These are phyloP conservation scores for Euwallacea fornicatus DNA, from an alignment of 1,140 invertebrate genomes.

Conservation along the genomic window DNA sequence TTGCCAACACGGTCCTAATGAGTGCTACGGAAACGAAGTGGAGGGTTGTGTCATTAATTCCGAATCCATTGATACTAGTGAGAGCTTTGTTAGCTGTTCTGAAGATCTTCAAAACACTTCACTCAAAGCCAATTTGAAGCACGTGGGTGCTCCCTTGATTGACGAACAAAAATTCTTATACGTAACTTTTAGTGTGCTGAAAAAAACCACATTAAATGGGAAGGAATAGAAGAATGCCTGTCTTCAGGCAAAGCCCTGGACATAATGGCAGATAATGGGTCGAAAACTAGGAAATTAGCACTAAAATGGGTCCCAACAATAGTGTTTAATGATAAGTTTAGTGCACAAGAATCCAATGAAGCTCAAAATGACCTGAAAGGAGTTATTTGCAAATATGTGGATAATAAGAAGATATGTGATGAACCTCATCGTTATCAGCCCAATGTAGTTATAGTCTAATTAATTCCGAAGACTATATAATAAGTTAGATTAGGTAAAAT, in stretches of 20 bases:
- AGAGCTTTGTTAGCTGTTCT: constrained; percentile 57
- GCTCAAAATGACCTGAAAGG: constrained; percentile 12
- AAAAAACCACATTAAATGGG: constrained; percentile 46
- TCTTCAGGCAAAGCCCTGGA: constrained; percentile 52
- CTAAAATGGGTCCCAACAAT: constrained; percentile 28
- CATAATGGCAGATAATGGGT: constrained; percentile 59
- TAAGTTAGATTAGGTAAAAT: too few species aligned
- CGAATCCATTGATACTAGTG: constrained; percentile 49
- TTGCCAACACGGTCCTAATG: constrained; percentile 68
- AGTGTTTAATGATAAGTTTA: constrained; percentile 19
- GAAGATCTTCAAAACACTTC: constrained; percentile 49
- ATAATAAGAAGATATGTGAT: constrained; percentile 1
- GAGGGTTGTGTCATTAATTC: constrained; percentile 64
- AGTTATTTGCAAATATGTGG: constrained; percentile 26
- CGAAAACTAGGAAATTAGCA: constrained; percentile 55
- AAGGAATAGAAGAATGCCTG: constrained; percentile 52
- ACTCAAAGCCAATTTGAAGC: not conserved
- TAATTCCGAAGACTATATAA: too few species aligned
- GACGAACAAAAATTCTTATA: constrained; percentile 7
- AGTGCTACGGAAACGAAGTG: constrained; percentile 66
- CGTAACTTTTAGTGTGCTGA: constrained; percentile 55
- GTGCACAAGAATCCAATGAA: constrained; percentile 8
- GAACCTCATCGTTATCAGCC: too few species aligned
- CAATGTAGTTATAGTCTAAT: too few species aligned
- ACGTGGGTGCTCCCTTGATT: not conserved